Conservation (phyloP, 2,113 vertebrate genomes). For the Tragelaphus scriptus region DNA sequence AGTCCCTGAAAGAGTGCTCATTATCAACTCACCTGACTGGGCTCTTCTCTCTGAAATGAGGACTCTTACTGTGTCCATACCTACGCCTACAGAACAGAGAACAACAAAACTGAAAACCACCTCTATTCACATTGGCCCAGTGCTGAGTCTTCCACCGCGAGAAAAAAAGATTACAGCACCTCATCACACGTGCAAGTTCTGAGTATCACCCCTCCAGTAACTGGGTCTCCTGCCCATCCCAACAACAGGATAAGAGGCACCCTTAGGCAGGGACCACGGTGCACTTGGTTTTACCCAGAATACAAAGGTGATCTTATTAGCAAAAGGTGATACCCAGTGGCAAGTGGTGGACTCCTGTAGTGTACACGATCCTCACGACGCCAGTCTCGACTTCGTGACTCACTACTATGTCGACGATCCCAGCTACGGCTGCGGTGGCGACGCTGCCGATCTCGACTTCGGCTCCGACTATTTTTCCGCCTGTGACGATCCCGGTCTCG, state of each 20-base stretch:
- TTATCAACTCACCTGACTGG: conserved; percentile 63
- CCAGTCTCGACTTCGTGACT: conserved; percentile 62
- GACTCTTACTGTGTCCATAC: conserved; percentile 69
- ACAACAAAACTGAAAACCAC: neutral
- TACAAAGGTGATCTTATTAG: neutral
- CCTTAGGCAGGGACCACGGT: neutral
- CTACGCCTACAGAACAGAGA: conserved; percentile 43
- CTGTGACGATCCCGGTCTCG: conserved; percentile 58
- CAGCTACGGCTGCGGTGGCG: conserved; percentile 62
- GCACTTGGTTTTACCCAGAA: neutral
- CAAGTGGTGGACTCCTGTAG: conserved; percentile 58
- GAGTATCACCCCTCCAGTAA: neutral
- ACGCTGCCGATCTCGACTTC: conserved; percentile 49
- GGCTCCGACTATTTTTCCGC: conserved; percentile 55
- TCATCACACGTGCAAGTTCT: neutral
- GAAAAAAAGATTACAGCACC: neutral
- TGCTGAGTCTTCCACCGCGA: neutral
- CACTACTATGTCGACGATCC: conserved; percentile 58
- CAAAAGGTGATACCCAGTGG: conserved; percentile 51
- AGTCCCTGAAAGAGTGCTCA: neutral
- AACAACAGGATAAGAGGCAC: neutral
- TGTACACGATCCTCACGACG: conserved; percentile 51
- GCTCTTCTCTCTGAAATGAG: conserved; percentile 73
- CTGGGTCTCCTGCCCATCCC: neutral
- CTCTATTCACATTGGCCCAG: neutral